phyloP scores from a whole-genome alignment of 2,797 vertebrate genomes.

The Galago senegalensis region DNA sequence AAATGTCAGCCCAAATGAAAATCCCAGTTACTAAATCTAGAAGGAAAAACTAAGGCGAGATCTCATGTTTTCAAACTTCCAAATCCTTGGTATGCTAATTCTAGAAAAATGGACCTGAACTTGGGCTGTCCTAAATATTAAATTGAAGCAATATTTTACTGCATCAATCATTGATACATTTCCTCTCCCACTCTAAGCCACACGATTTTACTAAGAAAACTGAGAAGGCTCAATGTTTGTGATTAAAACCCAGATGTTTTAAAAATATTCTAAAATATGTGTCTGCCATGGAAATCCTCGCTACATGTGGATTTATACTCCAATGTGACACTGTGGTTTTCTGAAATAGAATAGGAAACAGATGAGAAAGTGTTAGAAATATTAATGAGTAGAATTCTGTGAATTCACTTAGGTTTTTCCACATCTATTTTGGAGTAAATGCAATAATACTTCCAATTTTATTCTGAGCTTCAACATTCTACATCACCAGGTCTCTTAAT shows the following conservation, averaged over 20 bases:
- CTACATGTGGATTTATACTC: constrained; percentile 57
- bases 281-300: constrained; percentile 9
- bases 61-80: background rate
- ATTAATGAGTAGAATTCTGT: constrained; percentile 1
- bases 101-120: background rate
- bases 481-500: background rate
- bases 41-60: background rate
- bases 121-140: background rate
- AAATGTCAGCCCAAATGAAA: background rate
- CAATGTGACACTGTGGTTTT: constrained; percentile 26
- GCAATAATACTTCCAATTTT: constrained; percentile 43
- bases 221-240: background rate
- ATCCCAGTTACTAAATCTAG: background rate
- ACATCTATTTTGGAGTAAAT: constrained; percentile 26
- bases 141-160: background rate
- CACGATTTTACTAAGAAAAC: constrained; percentile 34
- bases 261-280: constrained; percentile 50
- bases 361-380: constrained; percentile 51
- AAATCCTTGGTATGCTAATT: background rate
- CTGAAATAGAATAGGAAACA: constrained; percentile 51
- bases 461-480: constrained; percentile 6
- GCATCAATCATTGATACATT: background rate
- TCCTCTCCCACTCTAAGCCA: background rate
- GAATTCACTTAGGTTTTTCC: background rate
- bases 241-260: constrained; percentile 24